Conservation (phyloP, 2,888 invertebrate genomes). For the Mesoligia furuncula region DNA sequence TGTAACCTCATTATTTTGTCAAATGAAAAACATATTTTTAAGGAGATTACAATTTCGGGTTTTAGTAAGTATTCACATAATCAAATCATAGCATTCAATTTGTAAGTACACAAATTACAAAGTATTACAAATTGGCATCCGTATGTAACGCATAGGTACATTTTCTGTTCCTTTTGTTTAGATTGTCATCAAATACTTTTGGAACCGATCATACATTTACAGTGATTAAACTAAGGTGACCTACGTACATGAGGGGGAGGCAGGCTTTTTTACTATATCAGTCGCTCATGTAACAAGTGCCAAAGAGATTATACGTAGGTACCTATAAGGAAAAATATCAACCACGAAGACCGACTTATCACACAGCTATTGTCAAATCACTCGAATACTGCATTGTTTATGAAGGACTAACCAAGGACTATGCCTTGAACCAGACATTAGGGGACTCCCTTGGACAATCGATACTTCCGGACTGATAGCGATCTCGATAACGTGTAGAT, state of each 20-base stretch:
- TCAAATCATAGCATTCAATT: background rate
- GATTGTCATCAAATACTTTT: background rate
- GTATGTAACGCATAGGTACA: too few relatives aligned
- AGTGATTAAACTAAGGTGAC: background rate
- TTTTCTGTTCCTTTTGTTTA: background rate
- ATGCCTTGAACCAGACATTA: slow-evolving; percentile 4
- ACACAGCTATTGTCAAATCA: too few relatives aligned
- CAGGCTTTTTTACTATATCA: too few relatives aligned
- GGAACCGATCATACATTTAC: background rate
- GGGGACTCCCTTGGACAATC: slow-evolving; percentile 44
- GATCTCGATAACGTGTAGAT: slow-evolving; percentile 40
- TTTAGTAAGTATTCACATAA: background rate
- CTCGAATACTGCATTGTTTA: slow-evolving; percentile 10
- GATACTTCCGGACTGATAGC: slow-evolving; percentile 41
- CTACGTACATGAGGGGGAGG: background rate
- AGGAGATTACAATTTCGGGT: too few relatives aligned
- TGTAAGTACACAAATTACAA: too few relatives aligned
- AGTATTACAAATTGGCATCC: background rate
- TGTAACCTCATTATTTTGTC: too few relatives aligned
- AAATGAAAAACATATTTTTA: too few relatives aligned
- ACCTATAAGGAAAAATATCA: too few relatives aligned
- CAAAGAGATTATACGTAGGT: too few relatives aligned
- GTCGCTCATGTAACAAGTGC: too few relatives aligned
- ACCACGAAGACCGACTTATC: too few relatives aligned
- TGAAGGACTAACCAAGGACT: slow-evolving; percentile 21